Conservation (phyloP, 1,140 invertebrate species). For the Cherax destructor region DNA sequence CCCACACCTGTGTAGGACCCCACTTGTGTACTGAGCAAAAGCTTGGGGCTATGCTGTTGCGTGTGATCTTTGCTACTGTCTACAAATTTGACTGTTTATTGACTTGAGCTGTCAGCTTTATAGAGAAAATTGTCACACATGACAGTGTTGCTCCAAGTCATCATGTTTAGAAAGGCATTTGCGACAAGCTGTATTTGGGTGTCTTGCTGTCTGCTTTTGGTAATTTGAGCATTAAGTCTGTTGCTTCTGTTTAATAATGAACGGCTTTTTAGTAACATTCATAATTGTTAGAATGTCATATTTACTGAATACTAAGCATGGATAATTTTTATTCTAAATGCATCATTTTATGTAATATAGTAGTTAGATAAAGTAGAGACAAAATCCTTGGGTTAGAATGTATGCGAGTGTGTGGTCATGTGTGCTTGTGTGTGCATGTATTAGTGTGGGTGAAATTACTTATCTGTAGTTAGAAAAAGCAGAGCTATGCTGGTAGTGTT, state of each 20-base stretch:
- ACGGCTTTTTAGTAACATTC: not conserved
- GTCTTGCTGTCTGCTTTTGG: not conserved
- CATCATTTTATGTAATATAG: not conserved
- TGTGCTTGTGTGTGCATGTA: too few relatives aligned
- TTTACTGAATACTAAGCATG: not conserved
- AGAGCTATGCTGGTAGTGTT: too few relatives aligned
- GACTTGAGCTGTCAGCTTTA: too few relatives aligned
- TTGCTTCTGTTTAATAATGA: not conserved
- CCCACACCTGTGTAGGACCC: slow-evolving; percentile 15
- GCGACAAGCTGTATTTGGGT: not conserved
- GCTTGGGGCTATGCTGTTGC: not conserved
- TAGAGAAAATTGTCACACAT: not conserved
- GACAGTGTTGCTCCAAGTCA: not conserved
- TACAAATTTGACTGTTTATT: too few relatives aligned
- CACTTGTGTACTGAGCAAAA: not conserved
- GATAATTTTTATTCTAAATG: not conserved
- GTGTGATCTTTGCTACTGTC: too few relatives aligned
- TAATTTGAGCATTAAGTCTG: not conserved
- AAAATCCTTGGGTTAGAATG: not conserved
- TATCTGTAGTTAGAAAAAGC: too few relatives aligned
- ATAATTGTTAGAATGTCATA: not conserved
- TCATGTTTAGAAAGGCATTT: slow-evolving; percentile 5
- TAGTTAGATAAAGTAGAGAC: not conserved
- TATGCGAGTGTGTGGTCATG: too few relatives aligned
- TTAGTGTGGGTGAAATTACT: too few relatives aligned